Conservation (phyloP, 2,113 vertebrate species). For the Ciconia stormi region DNA sequence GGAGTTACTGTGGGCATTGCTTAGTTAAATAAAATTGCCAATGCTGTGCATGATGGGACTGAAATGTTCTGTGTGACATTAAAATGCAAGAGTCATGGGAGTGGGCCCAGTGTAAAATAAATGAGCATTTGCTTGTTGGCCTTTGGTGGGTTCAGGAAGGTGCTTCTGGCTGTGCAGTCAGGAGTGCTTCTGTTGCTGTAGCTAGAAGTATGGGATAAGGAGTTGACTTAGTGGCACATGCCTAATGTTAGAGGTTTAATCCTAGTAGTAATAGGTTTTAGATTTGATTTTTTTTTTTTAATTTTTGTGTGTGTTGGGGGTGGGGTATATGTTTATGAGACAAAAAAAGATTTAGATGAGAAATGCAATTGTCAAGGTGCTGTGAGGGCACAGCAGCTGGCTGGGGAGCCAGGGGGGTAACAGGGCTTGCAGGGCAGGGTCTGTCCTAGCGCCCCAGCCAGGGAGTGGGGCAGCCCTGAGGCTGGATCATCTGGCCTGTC, state of each 20-base stretch:
- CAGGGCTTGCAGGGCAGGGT: background rate
- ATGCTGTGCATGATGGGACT: accelerated
- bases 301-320: background rate
- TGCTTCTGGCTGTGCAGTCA: background rate
- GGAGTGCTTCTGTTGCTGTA: background rate
- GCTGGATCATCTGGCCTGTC: background rate
- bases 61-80: background rate
- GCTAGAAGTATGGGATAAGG: background rate
- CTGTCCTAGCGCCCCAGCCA: background rate
- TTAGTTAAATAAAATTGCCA: background rate
- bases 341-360: background rate
- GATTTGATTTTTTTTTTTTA: too few relatives aligned
- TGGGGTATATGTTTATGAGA: background rate
- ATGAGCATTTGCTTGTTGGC: background rate
- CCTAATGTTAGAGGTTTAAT: background rate
- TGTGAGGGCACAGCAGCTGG: background rate
- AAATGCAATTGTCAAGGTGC: background rate
- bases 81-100: background rate
- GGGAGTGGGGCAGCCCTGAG: too few relatives aligned
- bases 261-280: background rate
- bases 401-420: background rate
- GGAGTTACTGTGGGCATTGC: background rate
- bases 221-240: background rate
- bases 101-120: background rate
- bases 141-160: background rate